Base-by-base conservation (phyloP, 1,140 invertebrate species). In the Achroia grisella region DNA sequence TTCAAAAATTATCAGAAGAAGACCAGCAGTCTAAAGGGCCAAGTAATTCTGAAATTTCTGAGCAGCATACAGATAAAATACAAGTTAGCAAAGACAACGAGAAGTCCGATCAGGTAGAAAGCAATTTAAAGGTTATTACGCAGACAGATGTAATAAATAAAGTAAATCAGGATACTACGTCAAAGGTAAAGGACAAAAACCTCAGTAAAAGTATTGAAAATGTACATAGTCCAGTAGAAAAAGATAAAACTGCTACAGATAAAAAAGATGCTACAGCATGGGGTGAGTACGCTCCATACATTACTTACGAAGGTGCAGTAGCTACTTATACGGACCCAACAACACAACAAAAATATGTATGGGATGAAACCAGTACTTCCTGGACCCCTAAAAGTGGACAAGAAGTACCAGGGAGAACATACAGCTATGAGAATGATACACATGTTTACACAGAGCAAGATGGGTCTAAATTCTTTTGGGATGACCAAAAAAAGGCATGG, bases 391-490 rank as follows among this genome's bases (percentile, higher is more conserved):
- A 79, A 76, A 34, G 23, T 48, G 30, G 62, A 45, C 52, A 49
- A 36, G 62, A 71, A 57, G 55, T 64, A 14, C 50, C 68, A 28
- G 76, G 68, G 8, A 64, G 68, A 32, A 84, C 81, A 23, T 93
- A 93, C 74, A 90, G 91, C 37, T 93, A 91, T 83, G 92, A 94
- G 78, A 89, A 93, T 71, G 91, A 93, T 57, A 91, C 91, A 28
- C 92, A 93, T 56, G 92, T 91, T 4, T 97, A 95, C 56, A 94
- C 90, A 10, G 97, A 98, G 82, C 86, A 91, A 48, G 97, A 98
- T 90, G 96, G 96, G 2, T 93, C 92, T 6, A 91, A 93, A 43
- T 98, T 93, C 80, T 93, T 98, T 71, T 99, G 95, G 96, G 96
- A 99, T 86, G 87, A 87, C 39, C 89, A 91, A 28, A 98, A 95